Percentiles rank a stretch among this genome's conserved stretches.
These are phyloP conservation scores for Smittia aterrima DNA, from an alignment of 2,888 invertebrate species.

Conservation along the genomic window DNA sequence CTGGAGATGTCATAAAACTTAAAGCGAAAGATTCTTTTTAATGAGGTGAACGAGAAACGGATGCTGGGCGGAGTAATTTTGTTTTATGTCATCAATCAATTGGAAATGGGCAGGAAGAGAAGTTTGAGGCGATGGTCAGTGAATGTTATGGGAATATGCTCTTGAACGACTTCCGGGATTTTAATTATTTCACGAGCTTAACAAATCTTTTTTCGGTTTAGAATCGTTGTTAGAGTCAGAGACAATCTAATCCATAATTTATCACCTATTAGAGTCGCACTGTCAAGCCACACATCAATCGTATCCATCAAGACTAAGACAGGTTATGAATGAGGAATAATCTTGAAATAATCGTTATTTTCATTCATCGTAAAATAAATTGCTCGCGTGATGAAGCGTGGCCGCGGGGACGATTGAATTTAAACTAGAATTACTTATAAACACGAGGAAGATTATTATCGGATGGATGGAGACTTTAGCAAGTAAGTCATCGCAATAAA, in stretches of 20 bases:
- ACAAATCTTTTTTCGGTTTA: not conserved
- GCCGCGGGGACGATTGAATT: not conserved
- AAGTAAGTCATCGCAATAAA: not conserved
- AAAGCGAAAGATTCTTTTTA: not conserved
- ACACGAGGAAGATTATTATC: slow-evolving; percentile 22
- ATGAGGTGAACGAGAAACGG: slow-evolving; percentile 23
- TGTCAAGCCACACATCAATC: not conserved
- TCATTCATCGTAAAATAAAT: slow-evolving; percentile 5
- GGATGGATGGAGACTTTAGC: not conserved
- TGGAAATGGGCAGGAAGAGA: not conserved
- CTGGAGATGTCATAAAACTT: not conserved
- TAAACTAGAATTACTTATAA: not conserved
- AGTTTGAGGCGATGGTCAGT: not conserved
- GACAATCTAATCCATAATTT: not conserved
- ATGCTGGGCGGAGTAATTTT: slow-evolving; percentile 22
- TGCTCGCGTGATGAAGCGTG: slow-evolving; percentile 30
- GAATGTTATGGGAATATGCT: not conserved
- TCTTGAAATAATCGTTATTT: slow-evolving; percentile 3
- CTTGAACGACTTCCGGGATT: not conserved
- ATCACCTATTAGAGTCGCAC: not conserved
- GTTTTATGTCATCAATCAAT: slow-evolving; percentile 25
- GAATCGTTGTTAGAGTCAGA: not conserved
- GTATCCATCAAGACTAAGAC: not conserved
- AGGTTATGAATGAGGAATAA: not conserved
- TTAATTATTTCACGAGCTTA: not conserved